phyloP scores from a whole-genome alignment of 2,797 vertebrate species.

The Pseudomugil gertrudae region DNA sequence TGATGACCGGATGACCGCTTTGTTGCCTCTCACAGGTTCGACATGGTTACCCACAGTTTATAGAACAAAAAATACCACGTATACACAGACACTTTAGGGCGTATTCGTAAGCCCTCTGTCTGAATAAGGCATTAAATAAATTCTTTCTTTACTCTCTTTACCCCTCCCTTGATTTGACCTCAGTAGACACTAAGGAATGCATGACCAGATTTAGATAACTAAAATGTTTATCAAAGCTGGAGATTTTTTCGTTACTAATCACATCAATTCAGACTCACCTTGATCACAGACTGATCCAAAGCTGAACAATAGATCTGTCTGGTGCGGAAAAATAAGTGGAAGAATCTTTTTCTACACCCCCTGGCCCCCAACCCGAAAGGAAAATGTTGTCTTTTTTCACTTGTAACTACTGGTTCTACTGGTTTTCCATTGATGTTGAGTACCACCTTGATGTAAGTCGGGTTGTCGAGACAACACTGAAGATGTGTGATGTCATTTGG shows the following conservation, averaged over 20 bases:
- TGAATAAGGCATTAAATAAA: slow-evolving; percentile 69
- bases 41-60: background rate
- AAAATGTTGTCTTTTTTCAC: background rate
- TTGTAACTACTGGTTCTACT: no score
- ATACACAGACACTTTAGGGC: slow-evolving; percentile 57
- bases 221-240: slow-evolving; percentile 44
- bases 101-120: slow-evolving; percentile 57
- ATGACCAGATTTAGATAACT: slow-evolving; percentile 60
- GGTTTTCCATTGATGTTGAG: no score
- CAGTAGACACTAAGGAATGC: slow-evolving; percentile 65
- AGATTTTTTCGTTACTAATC: slow-evolving; percentile 32
- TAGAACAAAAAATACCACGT: background rate
- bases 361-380: background rate
- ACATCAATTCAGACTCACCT: slow-evolving; percentile 24
- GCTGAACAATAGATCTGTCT: slow-evolving; percentile 26
- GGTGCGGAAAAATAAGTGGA: background rate
- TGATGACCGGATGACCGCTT: slow-evolving; percentile 33
- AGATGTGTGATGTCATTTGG: no score
- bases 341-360: slow-evolving; percentile 8
- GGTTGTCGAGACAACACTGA: no score
- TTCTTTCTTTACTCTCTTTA: slow-evolving; percentile 22
- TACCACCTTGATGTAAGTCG: no score
- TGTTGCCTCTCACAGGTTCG: slow-evolving; percentile 34
- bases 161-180: slow-evolving; percentile 56
- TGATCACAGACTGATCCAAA: slow-evolving; percentile 20